Base-by-base conservation (phyloP, 2,113 vertebrate genomes). In the Mirza zaza region DNA sequence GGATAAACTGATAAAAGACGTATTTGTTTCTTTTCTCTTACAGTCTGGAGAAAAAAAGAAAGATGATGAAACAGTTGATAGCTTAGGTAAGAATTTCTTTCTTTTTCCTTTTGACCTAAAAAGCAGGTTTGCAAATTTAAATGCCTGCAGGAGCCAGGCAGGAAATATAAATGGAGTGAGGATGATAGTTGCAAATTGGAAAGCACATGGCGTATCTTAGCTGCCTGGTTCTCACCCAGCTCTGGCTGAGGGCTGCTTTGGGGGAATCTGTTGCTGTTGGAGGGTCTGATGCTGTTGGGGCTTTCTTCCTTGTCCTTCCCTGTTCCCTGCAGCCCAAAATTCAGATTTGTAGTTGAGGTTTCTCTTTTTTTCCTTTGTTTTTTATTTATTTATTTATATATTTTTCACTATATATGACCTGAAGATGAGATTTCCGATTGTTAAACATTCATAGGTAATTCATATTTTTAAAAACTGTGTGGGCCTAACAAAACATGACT, bases 1-100 rank as follows among this genome's bases (percentile, higher is more conserved):
- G 42, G 89, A 84, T 84, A 92, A 79, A 55, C 3, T 93, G 42
- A 55, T 87, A 59, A 89, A 93, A 87, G 18, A 86, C 36, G 39
- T 73, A 34, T 59, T 94, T 73, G 94, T 76, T 57, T 23, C 87
- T 91, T 96, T 98, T 87, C 55, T 79, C 63, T 98, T 97, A 93
- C 94, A 99, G 99, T 99, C 99, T 13, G 99, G 99, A 21, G 99
- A 99, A 97, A 99, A 99, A 98, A 99, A 99, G 98, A 99, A 99
- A 77, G 99, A 99, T 67, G 99, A 99, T 87, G 99, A 99, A 98
- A 99, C 99, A 4, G 99, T 99, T 39, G 99, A 99, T 98, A 99
- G 99, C 97, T 98, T 99, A 94, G 99, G 99, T 99, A 98, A 99
- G 99, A 82, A 82, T 85, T 93, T 94, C 77, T 96, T 94, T 65